Conservation (phyloP, 2,797 vertebrate genomes). For the Alcedo atthis region DNA sequence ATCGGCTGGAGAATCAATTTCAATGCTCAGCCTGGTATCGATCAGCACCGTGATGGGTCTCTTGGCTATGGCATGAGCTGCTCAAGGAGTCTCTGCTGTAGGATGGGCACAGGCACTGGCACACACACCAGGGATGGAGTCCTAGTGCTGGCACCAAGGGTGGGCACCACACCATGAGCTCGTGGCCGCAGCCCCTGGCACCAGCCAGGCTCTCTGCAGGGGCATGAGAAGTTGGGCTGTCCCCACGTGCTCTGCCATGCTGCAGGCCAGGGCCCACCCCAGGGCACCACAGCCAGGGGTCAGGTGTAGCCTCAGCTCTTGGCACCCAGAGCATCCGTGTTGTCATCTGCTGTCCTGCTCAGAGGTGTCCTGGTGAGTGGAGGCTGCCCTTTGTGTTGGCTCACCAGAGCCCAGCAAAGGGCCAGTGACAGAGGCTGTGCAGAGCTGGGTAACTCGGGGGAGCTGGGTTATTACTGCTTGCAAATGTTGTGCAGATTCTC, state of each 20-base stretch:
- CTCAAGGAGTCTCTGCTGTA: background rate
- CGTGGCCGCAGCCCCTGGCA: accelerated
- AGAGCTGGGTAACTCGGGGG: background rate
- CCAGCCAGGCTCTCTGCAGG: background rate
- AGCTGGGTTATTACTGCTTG: background rate
- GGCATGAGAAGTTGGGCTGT: accelerated
- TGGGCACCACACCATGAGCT: accelerated
- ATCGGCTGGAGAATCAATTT: background rate
- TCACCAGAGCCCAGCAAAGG: background rate
- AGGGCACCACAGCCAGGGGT: accelerated
- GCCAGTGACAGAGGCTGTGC: background rate
- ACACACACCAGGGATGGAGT: accelerated
- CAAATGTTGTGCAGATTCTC: background rate
- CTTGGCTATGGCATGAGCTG: background rate
- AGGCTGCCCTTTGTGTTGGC: background rate
- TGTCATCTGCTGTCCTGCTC: background rate
- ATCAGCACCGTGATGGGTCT: background rate
- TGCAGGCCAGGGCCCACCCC: accelerated
- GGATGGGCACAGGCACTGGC: accelerated
- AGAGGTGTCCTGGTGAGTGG: accelerated
- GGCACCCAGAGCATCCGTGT: background rate
- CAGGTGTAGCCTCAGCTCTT: accelerated
- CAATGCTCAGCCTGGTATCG: background rate
- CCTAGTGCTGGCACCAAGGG: background rate
- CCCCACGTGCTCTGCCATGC: accelerated